Evolutionary conservation across 2,888 invertebrate species (phyloP).

Genomic region (Galerucella calmariensis): DNA sequence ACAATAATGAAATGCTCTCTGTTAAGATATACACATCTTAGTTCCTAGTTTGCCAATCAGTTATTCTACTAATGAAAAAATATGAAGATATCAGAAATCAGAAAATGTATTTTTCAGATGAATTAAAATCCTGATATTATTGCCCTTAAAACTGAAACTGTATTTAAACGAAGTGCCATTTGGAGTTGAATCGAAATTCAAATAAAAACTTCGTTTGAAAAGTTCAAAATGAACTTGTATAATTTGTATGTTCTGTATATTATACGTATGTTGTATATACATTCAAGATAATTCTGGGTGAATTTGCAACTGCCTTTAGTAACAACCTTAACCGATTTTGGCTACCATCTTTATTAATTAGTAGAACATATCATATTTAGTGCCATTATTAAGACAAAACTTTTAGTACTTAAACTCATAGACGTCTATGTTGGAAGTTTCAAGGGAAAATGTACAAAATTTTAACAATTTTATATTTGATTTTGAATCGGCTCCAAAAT

Average conservation of each 20-base stretch:
- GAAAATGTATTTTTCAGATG: too few species aligned
- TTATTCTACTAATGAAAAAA: too few species aligned
- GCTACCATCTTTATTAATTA: constrained; percentile 31
- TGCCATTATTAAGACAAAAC: constrained; percentile 54
- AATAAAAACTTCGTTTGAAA: neutral
- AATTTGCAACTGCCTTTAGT: neutral
- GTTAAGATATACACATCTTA: too few species aligned
- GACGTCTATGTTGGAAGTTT: neutral
- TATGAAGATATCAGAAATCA: too few species aligned
- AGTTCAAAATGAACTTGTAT: neutral
- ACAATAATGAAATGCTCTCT: too few species aligned
- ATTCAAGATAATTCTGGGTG: neutral
- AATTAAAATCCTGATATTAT: too few species aligned
- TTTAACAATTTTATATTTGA: neutral
- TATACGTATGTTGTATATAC: neutral
- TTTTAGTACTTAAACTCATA: constrained; percentile 49
- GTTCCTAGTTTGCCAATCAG: too few species aligned
- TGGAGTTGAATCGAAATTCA: neutral
- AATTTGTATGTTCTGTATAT: neutral
- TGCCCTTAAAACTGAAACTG: too few species aligned
- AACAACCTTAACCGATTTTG: constrained; percentile 29
- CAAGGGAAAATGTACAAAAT: neutral
- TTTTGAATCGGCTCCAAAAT: too few species aligned
- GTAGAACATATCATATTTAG: constrained; percentile 56
- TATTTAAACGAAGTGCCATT: too few species aligned